phyloP scores from a whole-genome alignment of 2,888 invertebrate species.

The Caenorhabditis sp. region DNA sequence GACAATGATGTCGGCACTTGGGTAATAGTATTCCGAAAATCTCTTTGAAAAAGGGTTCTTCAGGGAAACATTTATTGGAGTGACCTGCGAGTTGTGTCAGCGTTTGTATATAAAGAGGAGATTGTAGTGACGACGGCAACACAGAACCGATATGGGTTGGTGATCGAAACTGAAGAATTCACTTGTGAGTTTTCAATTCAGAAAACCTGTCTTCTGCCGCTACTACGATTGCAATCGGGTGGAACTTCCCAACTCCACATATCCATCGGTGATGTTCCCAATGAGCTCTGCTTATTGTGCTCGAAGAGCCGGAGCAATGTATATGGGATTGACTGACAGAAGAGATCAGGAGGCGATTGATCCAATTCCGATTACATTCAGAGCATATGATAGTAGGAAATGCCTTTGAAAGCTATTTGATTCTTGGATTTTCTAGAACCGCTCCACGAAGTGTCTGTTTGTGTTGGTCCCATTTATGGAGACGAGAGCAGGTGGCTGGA shows the following conservation, averaged over 20 bases:
- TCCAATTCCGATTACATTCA: constrained; percentile 15
- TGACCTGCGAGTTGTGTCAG: constrained; percentile 11
- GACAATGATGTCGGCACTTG: background rate
- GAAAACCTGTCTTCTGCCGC: constrained; percentile 17
- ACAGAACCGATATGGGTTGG: constrained; percentile 19
- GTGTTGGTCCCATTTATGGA: constrained; percentile 35
- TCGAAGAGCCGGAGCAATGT: constrained; percentile 10
- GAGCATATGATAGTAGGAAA: background rate
- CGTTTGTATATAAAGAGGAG: constrained; percentile 15
- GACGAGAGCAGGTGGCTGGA: constrained; percentile 18
- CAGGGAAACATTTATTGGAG: constrained; percentile 1
- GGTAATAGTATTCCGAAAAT: background rate
- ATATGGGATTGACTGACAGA: background rate
- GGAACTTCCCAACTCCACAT: constrained; percentile 10
- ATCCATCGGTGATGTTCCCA: constrained; percentile 14
- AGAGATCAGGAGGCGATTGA: background rate
- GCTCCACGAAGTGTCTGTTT: constrained; percentile 12
- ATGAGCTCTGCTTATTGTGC: constrained; percentile 15
- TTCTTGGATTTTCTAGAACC: background rate
- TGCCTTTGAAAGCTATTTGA: background rate
- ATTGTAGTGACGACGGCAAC: constrained; percentile 31
- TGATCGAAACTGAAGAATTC: too few relatives aligned
- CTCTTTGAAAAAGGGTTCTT: background rate
- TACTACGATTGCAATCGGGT: constrained; percentile 30
- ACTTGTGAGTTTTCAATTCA: background rate